Base-by-base conservation (phyloP, 2,113 vertebrate species). In the Dunckerocampus dactyliophorus region DNA sequence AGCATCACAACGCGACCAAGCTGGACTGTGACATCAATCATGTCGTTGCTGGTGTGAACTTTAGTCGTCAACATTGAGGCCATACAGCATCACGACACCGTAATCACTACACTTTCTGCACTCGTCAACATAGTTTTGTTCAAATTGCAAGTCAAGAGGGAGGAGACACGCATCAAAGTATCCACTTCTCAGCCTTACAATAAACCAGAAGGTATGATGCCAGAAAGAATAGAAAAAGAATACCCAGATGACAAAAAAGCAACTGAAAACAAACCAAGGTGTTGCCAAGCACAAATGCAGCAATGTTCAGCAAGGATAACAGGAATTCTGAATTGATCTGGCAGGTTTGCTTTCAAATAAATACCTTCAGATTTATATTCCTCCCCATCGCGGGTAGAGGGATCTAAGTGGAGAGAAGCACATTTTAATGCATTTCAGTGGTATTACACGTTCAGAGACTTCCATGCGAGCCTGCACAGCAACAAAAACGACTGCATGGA, bases 311-410 rank as follows among this genome's bases (percentile, higher is more conserved):
- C 46, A 58, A 52, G 51, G 46, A 77, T 43, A 66, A 64, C 42
- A 66, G 45, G 13, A 48, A 71, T 60, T 69, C 59, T 61, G 9
- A 71, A 65, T 71, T 65, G 21, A 65, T 72, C 60, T 43, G 61
- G 50, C 45, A 69, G 46, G 60, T 62, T 67, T 63, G 62, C 50
- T 63, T 79, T 65, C 70, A 82, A 67, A 75, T 90, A 91, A 89
- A 91, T 90, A 90, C 89, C 90, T 91, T 90, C 84, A 76, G 87
- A 82, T 63, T 88, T 90, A 90, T 82, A 90, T 62, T 90, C 89
- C 75, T 89, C 90, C 82, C 80, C 87, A 74, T 89, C 89, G 55
- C 80, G 88, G 84, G 82, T 72, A 80, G 85, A 75, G 83, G 87
- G 80, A 91, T 90, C 90, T 91, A 78, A 73, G 75, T 87, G 84